Percentiles rank a stretch among this genome's conserved stretches.
Conservation (phyloP, 2,888 invertebrate species). For the Diabrotica balteata region DNA sequence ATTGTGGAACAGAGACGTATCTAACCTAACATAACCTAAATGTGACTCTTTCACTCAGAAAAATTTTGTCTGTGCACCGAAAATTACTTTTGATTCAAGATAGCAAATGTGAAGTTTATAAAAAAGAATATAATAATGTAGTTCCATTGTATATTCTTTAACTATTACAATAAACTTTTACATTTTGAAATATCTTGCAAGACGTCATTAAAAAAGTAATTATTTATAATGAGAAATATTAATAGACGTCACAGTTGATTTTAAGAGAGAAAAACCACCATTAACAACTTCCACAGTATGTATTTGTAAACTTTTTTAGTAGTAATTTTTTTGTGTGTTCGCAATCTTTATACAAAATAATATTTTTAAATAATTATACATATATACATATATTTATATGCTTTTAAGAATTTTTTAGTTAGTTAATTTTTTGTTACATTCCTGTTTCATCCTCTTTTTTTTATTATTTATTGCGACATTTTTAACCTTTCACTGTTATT, state of each 20-base stretch:
- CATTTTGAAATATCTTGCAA: neutral
- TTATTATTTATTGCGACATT: conserved; percentile 31
- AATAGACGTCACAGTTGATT: neutral
- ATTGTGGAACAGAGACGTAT: too few relatives aligned
- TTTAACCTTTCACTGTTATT: conserved; percentile 16
- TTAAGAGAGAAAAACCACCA: neutral
- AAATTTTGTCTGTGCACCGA: too few relatives aligned
- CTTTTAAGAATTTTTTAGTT: conserved; percentile 33
- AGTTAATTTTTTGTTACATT: conserved; percentile 43
- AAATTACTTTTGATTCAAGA: too few relatives aligned
- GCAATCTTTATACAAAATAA: conserved; percentile 45
- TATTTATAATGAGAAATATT: too few relatives aligned
- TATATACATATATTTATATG: conserved; percentile 29
- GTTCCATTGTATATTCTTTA: too few relatives aligned
- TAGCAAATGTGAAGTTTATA: too few relatives aligned
- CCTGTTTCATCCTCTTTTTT: conserved; percentile 35
- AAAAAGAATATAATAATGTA: too few relatives aligned
- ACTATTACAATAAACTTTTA: too few relatives aligned
- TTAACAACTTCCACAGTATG: conserved; percentile 9
- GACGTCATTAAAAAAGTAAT: too few relatives aligned
- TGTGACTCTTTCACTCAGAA: too few relatives aligned
- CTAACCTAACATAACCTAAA: too few relatives aligned
- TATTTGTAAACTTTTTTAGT: conserved; percentile 43
- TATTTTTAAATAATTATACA: conserved; percentile 25
- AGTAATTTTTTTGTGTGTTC: conserved; percentile 50